These are phyloP conservation scores for Tiliqua scincoides DNA, from an alignment of 2,113 vertebrate species.

Conservation along the genomic window DNA sequence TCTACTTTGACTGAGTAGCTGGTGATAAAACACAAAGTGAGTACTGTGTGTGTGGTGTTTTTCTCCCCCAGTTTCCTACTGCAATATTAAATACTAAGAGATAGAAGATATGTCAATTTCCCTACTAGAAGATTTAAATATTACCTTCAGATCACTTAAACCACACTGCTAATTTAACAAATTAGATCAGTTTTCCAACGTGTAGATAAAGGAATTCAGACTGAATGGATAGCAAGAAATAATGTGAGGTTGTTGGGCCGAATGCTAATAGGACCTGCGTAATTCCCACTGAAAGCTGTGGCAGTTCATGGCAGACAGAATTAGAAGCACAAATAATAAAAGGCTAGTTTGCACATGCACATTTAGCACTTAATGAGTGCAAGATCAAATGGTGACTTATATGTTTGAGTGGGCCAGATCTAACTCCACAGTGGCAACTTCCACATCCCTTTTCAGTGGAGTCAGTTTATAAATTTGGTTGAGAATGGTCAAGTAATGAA, in stretches of 20 bases:
- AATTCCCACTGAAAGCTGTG: rapidly evolving
- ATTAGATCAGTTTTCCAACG: conserved; percentile 37
- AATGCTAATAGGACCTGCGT: neutral
- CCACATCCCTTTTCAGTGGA: neutral
- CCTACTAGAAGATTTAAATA: conserved; percentile 44
- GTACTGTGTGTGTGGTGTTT: neutral
- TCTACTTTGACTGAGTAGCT: conserved; percentile 70
- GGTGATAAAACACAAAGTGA: conserved; percentile 55
- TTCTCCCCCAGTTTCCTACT: conserved; percentile 29
- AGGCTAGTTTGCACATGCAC: neutral
- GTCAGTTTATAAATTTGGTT: neutral
- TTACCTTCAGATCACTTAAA: conserved; percentile 54
- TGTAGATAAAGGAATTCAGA: neutral
- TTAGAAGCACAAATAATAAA: neutral
- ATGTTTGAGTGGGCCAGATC: neutral
- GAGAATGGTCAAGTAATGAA: neutral
- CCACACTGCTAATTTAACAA: conserved; percentile 56
- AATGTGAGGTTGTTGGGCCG: conserved; percentile 35
- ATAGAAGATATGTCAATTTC: conserved; percentile 40
- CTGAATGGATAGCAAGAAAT: neutral
- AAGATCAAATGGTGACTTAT: neutral
- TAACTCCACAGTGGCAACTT: neutral
- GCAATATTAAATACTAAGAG: conserved; percentile 51
- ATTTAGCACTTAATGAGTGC: neutral
- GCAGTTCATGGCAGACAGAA: conserved; percentile 1